phyloP scores from a whole-genome alignment of 2,797 vertebrate species.

The Parauchenoglanis punctatus region DNA sequence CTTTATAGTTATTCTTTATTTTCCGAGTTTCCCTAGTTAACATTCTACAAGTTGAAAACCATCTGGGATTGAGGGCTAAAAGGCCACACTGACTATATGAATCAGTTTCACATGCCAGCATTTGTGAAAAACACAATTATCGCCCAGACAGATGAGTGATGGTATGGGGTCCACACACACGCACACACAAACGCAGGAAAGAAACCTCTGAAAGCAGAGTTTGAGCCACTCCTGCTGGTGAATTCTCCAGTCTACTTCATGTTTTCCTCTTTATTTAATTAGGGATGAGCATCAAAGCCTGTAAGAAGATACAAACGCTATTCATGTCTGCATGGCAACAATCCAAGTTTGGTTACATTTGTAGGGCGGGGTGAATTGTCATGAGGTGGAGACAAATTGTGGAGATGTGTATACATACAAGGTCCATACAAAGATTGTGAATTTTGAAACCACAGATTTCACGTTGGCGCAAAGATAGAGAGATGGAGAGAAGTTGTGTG shows the following conservation, averaged over 20 bases:
- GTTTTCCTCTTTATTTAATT: slow-evolving; percentile 41
- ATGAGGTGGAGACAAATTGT: slow-evolving; percentile 25
- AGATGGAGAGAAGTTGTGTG: background rate
- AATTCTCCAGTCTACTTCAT: slow-evolving; percentile 23
- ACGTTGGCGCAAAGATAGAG: background rate
- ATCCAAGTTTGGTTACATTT: background rate
- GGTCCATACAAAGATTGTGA: slow-evolving; percentile 4
- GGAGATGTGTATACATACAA: background rate
- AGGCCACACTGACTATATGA: slow-evolving; percentile 27
- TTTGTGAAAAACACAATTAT: slow-evolving; percentile 43
- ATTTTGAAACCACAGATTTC: background rate
- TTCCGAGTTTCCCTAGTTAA: slow-evolving; percentile 13
- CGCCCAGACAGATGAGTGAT: slow-evolving; percentile 11
- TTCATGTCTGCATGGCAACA: slow-evolving; percentile 44
- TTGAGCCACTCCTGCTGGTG: slow-evolving; percentile 4
- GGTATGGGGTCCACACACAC: background rate
- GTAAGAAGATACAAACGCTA: slow-evolving; percentile 25
- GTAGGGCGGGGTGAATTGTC: background rate
- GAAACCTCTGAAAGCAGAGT: background rate
- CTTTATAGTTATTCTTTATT: background rate
- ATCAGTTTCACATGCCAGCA: slow-evolving; percentile 29
- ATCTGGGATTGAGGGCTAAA: slow-evolving; percentile 19
- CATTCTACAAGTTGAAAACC: slow-evolving; percentile 27
- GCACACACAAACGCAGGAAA: background rate
- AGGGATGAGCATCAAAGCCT: slow-evolving; percentile 37